These are phyloP conservation scores for Dromaius novaehollandiae DNA, from an alignment of 2,113 vertebrate species.

Conservation along the genomic window DNA sequence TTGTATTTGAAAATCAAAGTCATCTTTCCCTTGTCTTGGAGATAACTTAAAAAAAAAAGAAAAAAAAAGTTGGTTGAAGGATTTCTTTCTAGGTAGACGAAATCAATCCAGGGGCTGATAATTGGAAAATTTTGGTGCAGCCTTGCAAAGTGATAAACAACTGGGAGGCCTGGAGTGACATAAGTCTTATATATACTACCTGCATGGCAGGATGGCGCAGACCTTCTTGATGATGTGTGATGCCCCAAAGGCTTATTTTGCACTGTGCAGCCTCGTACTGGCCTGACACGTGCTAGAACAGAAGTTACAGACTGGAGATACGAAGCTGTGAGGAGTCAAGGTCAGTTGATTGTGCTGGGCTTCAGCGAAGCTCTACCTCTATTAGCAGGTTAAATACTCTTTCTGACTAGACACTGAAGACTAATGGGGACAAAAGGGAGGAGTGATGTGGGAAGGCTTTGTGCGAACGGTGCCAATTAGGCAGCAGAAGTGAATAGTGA, in stretches of 20 bases:
- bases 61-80: neutral
- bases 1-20: neutral
- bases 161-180: neutral
- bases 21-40: neutral
- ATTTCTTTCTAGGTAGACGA: neutral
- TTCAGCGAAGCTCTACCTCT: neutral
- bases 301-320: fast-evolving
- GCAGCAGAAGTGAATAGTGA: neutral
- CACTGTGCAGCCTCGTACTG: neutral
- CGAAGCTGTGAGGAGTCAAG: neutral
- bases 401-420: neutral
- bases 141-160: neutral
- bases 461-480: fast-evolving
- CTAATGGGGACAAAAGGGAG: neutral
- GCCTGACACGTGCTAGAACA: neutral
- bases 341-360: neutral
- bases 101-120: neutral
- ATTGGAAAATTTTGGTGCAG: neutral
- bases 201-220: fast-evolving
- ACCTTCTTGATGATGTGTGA: neutral
- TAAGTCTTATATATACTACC: fast-evolving
- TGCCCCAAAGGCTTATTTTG: neutral
- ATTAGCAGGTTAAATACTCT: neutral
- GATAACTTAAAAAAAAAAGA: neutral
- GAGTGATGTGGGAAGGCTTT: fast-evolving